Percentiles rank a stretch among this genome's conserved stretches.
Evolutionary conservation across 2,888 invertebrate genomes (phyloP).

Genomic region (Clistopyga incitator): DNA sequence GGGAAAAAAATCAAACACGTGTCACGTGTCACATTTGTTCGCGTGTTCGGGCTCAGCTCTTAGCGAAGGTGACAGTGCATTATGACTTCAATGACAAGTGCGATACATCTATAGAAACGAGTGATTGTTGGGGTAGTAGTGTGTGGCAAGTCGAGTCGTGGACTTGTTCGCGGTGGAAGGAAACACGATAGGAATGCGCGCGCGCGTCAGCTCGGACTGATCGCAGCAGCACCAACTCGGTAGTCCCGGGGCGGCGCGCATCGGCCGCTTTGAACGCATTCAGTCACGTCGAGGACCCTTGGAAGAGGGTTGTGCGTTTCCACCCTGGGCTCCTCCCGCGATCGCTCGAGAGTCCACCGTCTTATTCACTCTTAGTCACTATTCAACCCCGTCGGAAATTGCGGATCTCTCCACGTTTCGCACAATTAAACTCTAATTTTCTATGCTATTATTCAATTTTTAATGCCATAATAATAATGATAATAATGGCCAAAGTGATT

Average conservation of each 20-base stretch:
- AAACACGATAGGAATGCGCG: constrained; percentile 73
- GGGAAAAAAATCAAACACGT: not conserved
- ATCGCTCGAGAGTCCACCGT: constrained; percentile 21
- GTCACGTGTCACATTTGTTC: not conserved
- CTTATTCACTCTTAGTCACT: constrained; percentile 47
- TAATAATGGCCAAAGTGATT: not conserved
- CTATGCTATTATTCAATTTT: constrained; percentile 28
- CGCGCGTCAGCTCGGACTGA: constrained; percentile 74
- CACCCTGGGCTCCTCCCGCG: constrained; percentile 62
- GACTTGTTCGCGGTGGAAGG: constrained; percentile 47
- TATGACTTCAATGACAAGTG: not conserved
- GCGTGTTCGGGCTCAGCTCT: not conserved
- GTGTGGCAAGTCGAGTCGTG: constrained; percentile 23
- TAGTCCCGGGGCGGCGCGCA: constrained; percentile 75
- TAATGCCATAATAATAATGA: constrained; percentile 13
- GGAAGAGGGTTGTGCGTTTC: constrained; percentile 74
- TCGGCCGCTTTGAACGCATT: constrained; percentile 75
- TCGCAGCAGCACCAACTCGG: constrained; percentile 70
- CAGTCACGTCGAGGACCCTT: constrained; percentile 80
- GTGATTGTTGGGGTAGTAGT: not conserved
- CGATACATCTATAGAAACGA: not conserved
- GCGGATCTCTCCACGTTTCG: constrained; percentile 26
- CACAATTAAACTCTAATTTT: constrained; percentile 58
- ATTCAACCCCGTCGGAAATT: constrained; percentile 37
- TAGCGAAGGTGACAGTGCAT: constrained; percentile 10